Conservation (phyloP, 92 coral and sea anemone genomes). For the Siderastrea siderea region DNA sequence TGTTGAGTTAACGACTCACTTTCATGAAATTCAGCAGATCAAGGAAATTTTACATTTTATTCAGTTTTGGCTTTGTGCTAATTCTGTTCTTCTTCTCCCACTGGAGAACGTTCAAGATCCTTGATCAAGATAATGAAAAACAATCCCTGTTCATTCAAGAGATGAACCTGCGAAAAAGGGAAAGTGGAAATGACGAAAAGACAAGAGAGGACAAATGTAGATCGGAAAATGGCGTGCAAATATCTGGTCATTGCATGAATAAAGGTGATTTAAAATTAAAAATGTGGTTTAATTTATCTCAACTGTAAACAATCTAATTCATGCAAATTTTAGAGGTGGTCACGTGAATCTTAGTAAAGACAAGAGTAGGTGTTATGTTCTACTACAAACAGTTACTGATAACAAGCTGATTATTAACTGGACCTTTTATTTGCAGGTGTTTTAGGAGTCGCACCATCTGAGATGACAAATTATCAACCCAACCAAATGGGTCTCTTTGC, state of each 20-base stretch:
- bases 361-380: no score
- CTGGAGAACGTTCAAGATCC: conserved; percentile 45
- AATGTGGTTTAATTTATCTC: not conserved
- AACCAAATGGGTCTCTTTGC: conserved; percentile 51
- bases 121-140: not conserved
- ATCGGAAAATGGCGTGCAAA: conserved; percentile 23
- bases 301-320: no score
- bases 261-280: conserved; percentile 16
- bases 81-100: conserved; percentile 29
- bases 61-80: conserved; percentile 32
- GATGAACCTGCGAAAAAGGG: not conserved
- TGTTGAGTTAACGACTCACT: not conserved
- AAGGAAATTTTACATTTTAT: conserved; percentile 14
- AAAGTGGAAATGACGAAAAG: not conserved
- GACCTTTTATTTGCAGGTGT: conserved; percentile 13
- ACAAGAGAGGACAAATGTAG: conserved; percentile 1
- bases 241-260: conserved; percentile 25
- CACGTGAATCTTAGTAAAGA: no score
- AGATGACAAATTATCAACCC: conserved; percentile 40
- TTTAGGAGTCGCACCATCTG: conserved; percentile 59
- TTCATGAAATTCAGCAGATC: conserved; percentile 34
- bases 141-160: not conserved
- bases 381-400: no score
- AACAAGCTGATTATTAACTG: not conserved
- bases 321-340: no score